phyloP scores from a whole-genome alignment of 2,113 vertebrate genomes.

The Hippocampus zosterae region DNA sequence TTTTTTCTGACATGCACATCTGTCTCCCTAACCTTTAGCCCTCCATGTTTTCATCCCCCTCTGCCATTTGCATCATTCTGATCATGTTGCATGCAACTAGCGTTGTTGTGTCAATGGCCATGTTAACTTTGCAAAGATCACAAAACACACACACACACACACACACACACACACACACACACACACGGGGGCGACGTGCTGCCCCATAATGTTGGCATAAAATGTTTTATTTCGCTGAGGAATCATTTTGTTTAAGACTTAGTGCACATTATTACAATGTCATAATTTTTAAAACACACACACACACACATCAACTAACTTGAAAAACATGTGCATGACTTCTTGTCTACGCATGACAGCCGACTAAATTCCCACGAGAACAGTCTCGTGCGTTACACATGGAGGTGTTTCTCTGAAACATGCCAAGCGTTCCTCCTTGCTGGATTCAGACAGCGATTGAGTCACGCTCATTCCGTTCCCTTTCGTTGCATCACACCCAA shows the following conservation, averaged over 20 bases:
- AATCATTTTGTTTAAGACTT: no score
- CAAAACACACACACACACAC: not conserved
- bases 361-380: not conserved
- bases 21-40: conserved; percentile 1
- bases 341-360: not conserved
- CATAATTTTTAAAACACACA: not conserved
- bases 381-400: not conserved
- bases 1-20: not conserved
- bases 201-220: no score
- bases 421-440: not conserved
- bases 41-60: not conserved
- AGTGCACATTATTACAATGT: no score
- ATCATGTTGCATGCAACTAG: not conserved
- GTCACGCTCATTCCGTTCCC: not conserved
- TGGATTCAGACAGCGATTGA: not conserved
- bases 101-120: not conserved
- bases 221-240: no score
- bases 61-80: not conserved
- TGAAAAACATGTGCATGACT: not conserved
- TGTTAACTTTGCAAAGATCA: not conserved
- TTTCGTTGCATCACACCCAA: not conserved
- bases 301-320: not conserved
- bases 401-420: not conserved
- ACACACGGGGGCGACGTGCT: no score
- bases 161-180: not conserved